A percentile compares a stretch with the other conserved stretches of the same genome.
These are phyloP conservation scores for Percina caprodes DNA, from an alignment of 2,113 vertebrate genomes.

Conservation along the genomic window DNA sequence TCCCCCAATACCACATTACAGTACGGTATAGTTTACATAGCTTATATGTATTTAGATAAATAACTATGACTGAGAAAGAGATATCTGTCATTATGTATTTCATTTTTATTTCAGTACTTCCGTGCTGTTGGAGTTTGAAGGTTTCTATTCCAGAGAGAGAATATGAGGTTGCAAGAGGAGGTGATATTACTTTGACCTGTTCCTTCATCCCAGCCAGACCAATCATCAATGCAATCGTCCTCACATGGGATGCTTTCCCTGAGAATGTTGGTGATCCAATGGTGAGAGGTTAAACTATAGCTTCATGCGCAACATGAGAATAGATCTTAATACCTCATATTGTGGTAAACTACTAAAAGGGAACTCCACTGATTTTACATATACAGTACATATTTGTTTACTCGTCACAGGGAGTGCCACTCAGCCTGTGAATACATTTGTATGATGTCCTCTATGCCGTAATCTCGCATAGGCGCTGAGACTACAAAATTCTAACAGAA, in stretches of 20 bases:
- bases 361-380: background rate
- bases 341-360: background rate
- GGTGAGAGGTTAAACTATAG: conserved; percentile 56
- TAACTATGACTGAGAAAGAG: background rate
- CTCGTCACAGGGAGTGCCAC: no score
- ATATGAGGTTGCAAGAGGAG: conserved; percentile 81
- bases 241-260: conserved; percentile 76
- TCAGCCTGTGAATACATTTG: background rate
- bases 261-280: conserved; percentile 2
- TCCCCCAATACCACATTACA: background rate
- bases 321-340: background rate
- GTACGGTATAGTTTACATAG: background rate
- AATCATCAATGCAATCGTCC: rapidly evolving
- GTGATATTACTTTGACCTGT: conserved; percentile 80
- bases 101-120: conserved; percentile 80
- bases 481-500: background rate
- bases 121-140: conserved; percentile 67
- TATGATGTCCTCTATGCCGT: background rate
- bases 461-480: background rate
- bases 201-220: conserved; percentile 59
- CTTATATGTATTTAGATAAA: background rate
- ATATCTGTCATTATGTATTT: background rate
- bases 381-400: background rate
- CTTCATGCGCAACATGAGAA: background rate
- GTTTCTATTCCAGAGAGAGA: conserved; percentile 76